phyloP scores from a whole-genome alignment of 37 sponge, comb jelly and placozoan genomes.

The Beroe forskalii region DNA sequence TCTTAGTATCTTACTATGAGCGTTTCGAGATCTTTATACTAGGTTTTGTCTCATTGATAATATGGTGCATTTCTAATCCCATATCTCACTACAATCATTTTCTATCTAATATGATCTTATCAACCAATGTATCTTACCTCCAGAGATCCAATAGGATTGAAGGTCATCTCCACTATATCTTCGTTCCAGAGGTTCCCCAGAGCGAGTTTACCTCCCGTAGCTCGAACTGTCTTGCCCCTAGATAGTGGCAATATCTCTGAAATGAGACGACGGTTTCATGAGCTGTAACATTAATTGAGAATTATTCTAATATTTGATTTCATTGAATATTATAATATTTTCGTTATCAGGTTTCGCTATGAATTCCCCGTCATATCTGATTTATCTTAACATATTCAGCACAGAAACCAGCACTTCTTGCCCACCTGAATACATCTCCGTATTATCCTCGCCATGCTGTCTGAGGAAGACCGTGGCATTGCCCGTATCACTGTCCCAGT shows the following conservation, averaged over 20 bases:
- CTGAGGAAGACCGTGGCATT: conserved; percentile 4
- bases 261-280: neutral
- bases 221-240: neutral
- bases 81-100: no score
- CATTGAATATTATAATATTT: no score
- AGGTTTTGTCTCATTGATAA: no score
- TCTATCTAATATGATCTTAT: no score
- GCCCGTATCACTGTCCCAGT: conserved; percentile 18
- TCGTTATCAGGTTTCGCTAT: no score
- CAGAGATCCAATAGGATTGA: conserved; percentile 33
- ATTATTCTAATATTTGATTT: no score
- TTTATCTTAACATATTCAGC: neutral
- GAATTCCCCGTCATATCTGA: neutral
- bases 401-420: no score
- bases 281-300: no score
- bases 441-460: neutral
- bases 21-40: no score
- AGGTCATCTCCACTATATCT: conserved; percentile 34
- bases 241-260: conserved; percentile 58
- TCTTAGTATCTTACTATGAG: no score
- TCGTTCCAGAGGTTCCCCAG: conserved; percentile 60
- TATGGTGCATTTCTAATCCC: no score
- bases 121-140: no score
- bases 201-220: conserved; percentile 34
- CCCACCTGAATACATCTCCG: neutral